phyloP scores from a whole-genome alignment of 2,797 vertebrate species.

The Hydrocynus forskahlii region DNA sequence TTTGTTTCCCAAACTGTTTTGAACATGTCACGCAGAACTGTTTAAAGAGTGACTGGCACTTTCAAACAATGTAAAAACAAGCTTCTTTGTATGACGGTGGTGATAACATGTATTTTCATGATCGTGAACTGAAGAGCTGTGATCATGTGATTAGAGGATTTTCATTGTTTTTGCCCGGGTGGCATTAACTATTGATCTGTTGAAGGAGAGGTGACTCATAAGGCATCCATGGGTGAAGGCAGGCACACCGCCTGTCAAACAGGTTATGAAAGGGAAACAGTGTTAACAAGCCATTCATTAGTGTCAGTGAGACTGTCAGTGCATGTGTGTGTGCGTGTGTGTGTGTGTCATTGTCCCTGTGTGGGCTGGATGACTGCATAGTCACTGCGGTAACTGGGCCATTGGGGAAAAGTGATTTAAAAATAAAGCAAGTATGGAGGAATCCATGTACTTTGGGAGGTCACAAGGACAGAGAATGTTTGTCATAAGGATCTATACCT shows the following conservation, averaged over 20 bases:
- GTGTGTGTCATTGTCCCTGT: constrained; percentile 20
- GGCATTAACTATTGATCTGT: constrained; percentile 94
- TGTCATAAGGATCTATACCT: neutral
- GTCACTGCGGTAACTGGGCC: constrained; percentile 25
- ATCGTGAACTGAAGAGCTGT: constrained; percentile 63
- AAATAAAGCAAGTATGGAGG: constrained; percentile 13
- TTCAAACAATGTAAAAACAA: constrained; percentile 77
- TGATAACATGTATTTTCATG: constrained; percentile 99
- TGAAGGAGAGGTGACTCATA: constrained; percentile 82
- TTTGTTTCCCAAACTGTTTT: too few species aligned
- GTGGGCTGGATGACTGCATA: constrained; percentile 30
- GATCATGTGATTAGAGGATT: constrained; percentile 91
- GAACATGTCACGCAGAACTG: too few species aligned
- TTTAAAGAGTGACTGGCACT: neutral
- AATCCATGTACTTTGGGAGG: neutral
- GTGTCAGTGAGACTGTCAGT: constrained; percentile 41
- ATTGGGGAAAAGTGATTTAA: constrained; percentile 16
- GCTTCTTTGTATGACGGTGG: neutral
- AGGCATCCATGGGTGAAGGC: constrained; percentile 75
- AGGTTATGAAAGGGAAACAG: constrained; percentile 47
- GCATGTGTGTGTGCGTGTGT: constrained; percentile 3
- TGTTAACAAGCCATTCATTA: constrained; percentile 52
- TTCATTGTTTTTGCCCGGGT: constrained; percentile 99
- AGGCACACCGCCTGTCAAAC: constrained; percentile 70
- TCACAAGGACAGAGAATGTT: neutral